Evolutionary conservation across 1,140 invertebrate species (phyloP).

Genomic region (Bombus picipes): DNA sequence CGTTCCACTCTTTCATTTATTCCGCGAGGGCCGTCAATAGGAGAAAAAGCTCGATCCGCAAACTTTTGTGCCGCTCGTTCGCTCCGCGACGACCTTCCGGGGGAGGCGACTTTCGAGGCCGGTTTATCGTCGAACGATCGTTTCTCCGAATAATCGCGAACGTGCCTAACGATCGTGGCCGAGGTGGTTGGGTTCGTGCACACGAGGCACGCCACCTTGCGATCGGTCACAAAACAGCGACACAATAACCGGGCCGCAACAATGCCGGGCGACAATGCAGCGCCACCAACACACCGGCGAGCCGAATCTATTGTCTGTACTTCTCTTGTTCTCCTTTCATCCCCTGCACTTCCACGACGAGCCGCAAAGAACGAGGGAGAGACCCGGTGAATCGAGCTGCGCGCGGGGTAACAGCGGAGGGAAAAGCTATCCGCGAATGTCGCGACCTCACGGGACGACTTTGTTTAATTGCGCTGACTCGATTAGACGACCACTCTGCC

Average conservation of each 20-base stretch:
- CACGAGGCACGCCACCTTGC: slow-evolving; percentile 75
- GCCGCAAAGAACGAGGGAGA: slow-evolving; percentile 58
- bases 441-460: slow-evolving; percentile 61
- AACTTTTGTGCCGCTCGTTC: slow-evolving; percentile 47
- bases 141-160: slow-evolving; percentile 73
- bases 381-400: slow-evolving; percentile 50
- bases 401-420: slow-evolving; percentile 22
- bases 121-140: slow-evolving; percentile 68
- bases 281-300: slow-evolving; percentile 75
- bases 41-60: slow-evolving; percentile 43
- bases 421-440: slow-evolving; percentile 63
- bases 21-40: slow-evolving; percentile 36
- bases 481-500: slow-evolving; percentile 50
- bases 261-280: slow-evolving; percentile 79
- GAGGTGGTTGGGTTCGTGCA: slow-evolving; percentile 64
- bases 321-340: slow-evolving; percentile 80
- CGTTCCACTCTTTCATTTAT: slow-evolving; percentile 31
- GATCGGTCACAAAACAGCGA: slow-evolving; percentile 80
- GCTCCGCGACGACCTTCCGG: slow-evolving; percentile 40
- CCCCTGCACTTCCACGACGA: slow-evolving; percentile 74
- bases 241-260: slow-evolving; percentile 80
- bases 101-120: slow-evolving; percentile 58
- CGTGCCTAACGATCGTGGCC: slow-evolving; percentile 75
- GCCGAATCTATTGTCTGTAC: slow-evolving; percentile 80
- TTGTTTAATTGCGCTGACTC: slow-evolving; percentile 70